A percentile compares a stretch with the other conserved stretches of the same genome.
These are phyloP conservation scores for Cercopithecus mona DNA, from an alignment of 2,113 vertebrate genomes.

Conservation along the genomic window DNA sequence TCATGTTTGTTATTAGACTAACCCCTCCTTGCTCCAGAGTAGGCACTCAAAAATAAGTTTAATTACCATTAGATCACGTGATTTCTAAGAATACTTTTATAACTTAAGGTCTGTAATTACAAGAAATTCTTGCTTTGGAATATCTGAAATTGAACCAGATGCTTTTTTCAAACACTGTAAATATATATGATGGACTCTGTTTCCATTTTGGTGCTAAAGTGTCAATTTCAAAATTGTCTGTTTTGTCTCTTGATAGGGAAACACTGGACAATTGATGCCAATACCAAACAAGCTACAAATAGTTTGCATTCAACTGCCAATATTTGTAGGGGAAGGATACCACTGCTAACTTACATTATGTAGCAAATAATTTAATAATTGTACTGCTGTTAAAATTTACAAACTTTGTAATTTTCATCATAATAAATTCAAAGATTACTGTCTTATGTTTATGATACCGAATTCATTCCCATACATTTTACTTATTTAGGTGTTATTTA, in stretches of 20 bases:
- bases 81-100: background rate
- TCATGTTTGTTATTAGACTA: background rate
- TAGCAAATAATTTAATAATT: slow-evolving; percentile 3
- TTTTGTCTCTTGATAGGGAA: background rate
- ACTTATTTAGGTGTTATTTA: background rate
- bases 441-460: background rate
- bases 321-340: background rate
- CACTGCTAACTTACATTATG: background rate
- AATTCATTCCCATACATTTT: background rate
- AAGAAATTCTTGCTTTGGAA: background rate
- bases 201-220: background rate
- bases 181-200: background rate
- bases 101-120: background rate
- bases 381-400: background rate
- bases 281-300: background rate
- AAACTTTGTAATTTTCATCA: background rate
- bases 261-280: background rate
- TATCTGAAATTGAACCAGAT: background rate
- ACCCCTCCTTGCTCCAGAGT: background rate
- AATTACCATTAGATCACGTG: background rate
- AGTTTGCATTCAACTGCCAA: background rate
- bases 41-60: background rate
- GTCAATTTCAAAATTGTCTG: background rate
- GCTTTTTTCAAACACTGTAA: background rate
- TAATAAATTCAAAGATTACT: background rate